Evolutionary conservation across 2,888 invertebrate species (phyloP).

Genomic region (Amphipoea lucens): DNA sequence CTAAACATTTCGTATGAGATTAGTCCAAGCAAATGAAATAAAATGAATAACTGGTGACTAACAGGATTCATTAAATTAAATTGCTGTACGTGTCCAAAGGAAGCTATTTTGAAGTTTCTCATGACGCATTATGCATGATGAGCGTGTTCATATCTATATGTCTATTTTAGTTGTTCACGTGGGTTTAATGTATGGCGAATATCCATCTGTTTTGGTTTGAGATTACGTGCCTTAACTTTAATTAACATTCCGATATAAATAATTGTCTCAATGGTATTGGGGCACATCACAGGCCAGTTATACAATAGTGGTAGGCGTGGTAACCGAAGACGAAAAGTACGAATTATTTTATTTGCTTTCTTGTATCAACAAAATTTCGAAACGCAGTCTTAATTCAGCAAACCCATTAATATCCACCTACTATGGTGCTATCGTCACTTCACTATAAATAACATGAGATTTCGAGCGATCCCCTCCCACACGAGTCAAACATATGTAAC

Average conservation of each 20-base stretch:
- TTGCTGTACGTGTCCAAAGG: constrained; percentile 45
- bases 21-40: constrained; percentile 37
- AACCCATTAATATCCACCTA: constrained; percentile 31
- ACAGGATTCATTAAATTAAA: constrained; percentile 50
- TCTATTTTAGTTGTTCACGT: constrained; percentile 54
- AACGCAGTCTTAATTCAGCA: not conserved
- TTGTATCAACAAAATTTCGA: constrained; percentile 6
- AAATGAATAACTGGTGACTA: constrained; percentile 48
- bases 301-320: not conserved
- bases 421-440: constrained; percentile 19
- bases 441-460: constrained; percentile 38
- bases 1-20: constrained; percentile 23
- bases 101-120: constrained; percentile 45
- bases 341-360: constrained; percentile 7
- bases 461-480: constrained; percentile 25
- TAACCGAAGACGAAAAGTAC: not conserved
- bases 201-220: constrained; percentile 21
- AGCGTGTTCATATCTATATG: constrained; percentile 30
- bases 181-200: constrained; percentile 41
- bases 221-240: constrained; percentile 12
- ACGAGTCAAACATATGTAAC: constrained; percentile 5
- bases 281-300: not conserved
- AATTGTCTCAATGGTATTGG: not conserved
- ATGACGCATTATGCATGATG: constrained; percentile 52
- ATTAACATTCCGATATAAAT: constrained; percentile 3